These are phyloP conservation scores for Reticulitermes speratus DNA, from an alignment of 1,140 invertebrate species.

Conservation along the genomic window DNA sequence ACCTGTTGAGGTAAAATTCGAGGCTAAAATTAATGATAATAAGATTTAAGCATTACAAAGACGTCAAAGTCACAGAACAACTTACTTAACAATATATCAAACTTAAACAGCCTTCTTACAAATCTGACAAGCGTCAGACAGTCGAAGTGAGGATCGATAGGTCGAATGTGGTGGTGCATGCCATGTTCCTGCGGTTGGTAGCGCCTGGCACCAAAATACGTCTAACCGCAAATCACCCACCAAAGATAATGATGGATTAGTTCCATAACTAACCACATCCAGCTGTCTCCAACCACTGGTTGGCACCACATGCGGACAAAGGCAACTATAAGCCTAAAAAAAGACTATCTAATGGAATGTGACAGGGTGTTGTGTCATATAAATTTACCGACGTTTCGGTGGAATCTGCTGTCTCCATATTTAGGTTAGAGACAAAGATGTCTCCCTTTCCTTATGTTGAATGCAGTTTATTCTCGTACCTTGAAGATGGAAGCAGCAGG, in stretches of 20 bases:
- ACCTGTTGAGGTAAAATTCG: not conserved
- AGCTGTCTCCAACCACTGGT: not conserved
- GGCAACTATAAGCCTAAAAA: not conserved
- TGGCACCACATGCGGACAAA: not conserved
- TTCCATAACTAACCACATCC: not conserved
- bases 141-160: not conserved
- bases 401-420: too few relatives aligned
- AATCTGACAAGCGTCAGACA: not conserved
- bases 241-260: not conserved
- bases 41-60: not conserved
- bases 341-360: too few relatives aligned
- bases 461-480: too few relatives aligned
- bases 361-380: too few relatives aligned
- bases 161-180: not conserved
- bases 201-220: not conserved
- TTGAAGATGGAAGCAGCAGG: too few relatives aligned
- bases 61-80: not conserved
- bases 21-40: not conserved
- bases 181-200: not conserved
- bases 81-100: not conserved
- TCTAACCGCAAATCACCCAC: not conserved
- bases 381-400: too few relatives aligned
- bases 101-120: not conserved
- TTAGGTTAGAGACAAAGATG: too few relatives aligned
- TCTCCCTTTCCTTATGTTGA: too few relatives aligned